Evolutionary conservation across 2,797 vertebrate genomes (phyloP).

Genomic region (Apodemus agrarius): DNA sequence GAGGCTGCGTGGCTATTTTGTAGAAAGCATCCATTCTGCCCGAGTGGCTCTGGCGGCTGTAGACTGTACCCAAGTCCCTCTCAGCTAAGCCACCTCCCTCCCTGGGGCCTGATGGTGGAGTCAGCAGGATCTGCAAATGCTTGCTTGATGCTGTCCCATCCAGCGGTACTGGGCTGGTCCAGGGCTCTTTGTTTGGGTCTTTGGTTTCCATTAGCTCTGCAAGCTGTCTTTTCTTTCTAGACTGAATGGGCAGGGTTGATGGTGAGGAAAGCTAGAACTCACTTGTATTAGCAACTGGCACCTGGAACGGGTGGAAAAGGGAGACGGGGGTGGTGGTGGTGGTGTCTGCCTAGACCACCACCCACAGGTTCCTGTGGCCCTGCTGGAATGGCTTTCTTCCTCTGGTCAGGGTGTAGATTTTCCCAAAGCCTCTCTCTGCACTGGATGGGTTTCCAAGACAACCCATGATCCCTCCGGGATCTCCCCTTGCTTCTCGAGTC

Average conservation of each 20-base stretch:
- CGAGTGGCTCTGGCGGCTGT: neutral
- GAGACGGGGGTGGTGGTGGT: neutral
- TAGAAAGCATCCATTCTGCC: neutral
- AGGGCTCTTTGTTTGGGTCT: neutral
- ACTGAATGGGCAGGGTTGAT: neutral
- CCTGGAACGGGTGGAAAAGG: neutral
- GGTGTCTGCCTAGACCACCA: neutral
- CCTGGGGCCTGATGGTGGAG: neutral
- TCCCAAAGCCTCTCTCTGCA: neutral
- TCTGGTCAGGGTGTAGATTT: neutral
- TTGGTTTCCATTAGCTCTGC: neutral
- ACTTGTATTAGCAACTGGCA: neutral
- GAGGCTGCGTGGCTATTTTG: neutral
- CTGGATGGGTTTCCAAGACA: neutral
- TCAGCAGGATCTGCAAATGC: neutral
- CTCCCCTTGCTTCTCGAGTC: neutral
- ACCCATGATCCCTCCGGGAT: neutral
- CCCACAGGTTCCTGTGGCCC: neutral
- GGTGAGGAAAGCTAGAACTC: neutral
- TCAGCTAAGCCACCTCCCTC: neutral
- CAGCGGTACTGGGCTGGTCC: neutral
- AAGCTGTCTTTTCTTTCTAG: constrained; percentile 4
- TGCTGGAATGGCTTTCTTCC: too few relatives aligned
- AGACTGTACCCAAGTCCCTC: neutral
- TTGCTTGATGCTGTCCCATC: neutral